These are phyloP conservation scores for Tragopan temminckii DNA, from an alignment of 2,797 vertebrate species.

Conservation along the genomic window DNA sequence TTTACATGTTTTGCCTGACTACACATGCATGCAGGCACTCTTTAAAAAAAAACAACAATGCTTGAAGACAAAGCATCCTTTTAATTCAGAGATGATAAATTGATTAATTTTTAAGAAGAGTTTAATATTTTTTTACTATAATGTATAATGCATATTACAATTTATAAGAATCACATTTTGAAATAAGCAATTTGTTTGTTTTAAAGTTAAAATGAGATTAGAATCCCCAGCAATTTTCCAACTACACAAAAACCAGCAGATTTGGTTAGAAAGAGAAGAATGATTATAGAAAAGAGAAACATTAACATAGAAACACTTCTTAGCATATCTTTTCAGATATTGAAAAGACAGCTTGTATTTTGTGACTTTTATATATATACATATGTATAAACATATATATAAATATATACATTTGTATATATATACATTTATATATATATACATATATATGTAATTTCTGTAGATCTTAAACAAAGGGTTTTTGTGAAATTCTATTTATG, in stretches of 20 bases:
- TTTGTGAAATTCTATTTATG: not conserved
- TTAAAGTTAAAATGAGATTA: not conserved
- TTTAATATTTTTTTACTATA: not conserved
- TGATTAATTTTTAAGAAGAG: not conserved
- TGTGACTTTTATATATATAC: not conserved
- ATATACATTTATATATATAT: too few species aligned
- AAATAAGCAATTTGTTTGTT: not conserved
- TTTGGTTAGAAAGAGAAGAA: not conserved
- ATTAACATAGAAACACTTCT: not conserved
- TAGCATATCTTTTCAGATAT: not conserved
- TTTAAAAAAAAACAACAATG: not conserved
- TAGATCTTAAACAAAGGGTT: not conserved
- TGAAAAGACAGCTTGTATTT: not conserved
- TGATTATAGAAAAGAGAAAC: not conserved
- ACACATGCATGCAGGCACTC: rapidly evolving
- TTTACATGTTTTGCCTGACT: not conserved
- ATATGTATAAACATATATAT: too few species aligned
- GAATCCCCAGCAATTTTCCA: not conserved
- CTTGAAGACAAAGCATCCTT: not conserved
- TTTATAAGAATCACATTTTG: not conserved
- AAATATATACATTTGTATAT: too few species aligned
- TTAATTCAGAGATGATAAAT: not conserved
- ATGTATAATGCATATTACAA: not conserved
- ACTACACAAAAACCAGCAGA: not conserved
- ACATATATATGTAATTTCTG: not conserved